phyloP scores from a whole-genome alignment of 2,888 invertebrate species.

The Theretra japonica region DNA sequence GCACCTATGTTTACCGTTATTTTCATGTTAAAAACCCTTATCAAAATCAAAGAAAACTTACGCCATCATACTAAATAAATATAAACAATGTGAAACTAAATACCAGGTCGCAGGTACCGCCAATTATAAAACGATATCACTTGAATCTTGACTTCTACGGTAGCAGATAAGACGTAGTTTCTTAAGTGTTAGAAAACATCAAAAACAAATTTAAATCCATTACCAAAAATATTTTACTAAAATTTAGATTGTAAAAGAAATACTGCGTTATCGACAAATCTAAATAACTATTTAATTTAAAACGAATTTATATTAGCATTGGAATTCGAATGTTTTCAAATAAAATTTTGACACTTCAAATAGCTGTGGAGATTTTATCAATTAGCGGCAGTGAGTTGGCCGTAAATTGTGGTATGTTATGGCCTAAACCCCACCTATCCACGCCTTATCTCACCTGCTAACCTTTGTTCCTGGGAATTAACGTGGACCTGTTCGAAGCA shows the following conservation, averaged over 20 bases:
- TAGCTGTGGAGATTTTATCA: slow-evolving; percentile 22
- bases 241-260: not conserved
- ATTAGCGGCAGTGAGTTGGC: not conserved
- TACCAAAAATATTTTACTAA: not conserved
- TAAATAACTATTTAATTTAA: slow-evolving; percentile 17
- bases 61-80: too few relatives aligned
- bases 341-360: slow-evolving; percentile 27
- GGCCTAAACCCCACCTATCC: not conserved
- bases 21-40: too few relatives aligned
- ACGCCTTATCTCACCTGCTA: slow-evolving; percentile 16
- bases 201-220: too few relatives aligned
- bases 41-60: too few relatives aligned
- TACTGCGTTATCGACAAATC: slow-evolving; percentile 1
- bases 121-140: too few relatives aligned
- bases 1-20: too few relatives aligned
- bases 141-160: too few relatives aligned
- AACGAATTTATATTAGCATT: slow-evolving; percentile 15
- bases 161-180: too few relatives aligned
- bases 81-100: too few relatives aligned
- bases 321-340: slow-evolving; percentile 14
- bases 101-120: too few relatives aligned
- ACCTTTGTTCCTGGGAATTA: slow-evolving; percentile 4
- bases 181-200: too few relatives aligned
- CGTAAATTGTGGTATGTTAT: slow-evolving; percentile 6
- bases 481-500: not conserved